Percentiles rank a stretch among this genome's conserved stretches.
phyloP scores from a whole-genome alignment of 2,888 invertebrate genomes.

The Tetragonisca angustula region DNA sequence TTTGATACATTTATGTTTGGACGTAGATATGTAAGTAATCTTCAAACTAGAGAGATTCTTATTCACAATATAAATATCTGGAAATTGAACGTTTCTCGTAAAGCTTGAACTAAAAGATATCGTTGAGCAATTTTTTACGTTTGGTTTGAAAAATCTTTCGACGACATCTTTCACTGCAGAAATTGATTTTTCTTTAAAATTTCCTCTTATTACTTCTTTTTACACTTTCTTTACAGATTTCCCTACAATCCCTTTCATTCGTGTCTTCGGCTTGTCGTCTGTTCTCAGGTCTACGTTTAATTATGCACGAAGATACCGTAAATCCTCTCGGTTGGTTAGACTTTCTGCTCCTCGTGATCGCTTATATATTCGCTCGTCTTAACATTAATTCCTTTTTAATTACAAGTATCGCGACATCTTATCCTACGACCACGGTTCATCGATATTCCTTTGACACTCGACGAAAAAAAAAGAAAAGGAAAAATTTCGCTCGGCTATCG shows the following conservation, averaged over 20 bases:
- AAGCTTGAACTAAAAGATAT: too few species aligned
- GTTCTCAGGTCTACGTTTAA: neutral
- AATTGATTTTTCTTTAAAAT: neutral
- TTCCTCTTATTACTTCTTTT: neutral
- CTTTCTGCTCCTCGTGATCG: neutral
- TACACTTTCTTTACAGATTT: neutral
- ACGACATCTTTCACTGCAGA: neutral
- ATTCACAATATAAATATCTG: too few species aligned
- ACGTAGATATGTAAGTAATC: too few species aligned
- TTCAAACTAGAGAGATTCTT: too few species aligned
- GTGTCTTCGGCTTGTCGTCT: neutral
- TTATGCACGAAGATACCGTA: conserved; percentile 9
- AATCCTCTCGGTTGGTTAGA: conserved; percentile 20
- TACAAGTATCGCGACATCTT: conserved; percentile 30
- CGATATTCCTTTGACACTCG: conserved; percentile 40
- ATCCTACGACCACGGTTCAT: conserved; percentile 17
- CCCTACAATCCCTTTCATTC: too few species aligned
- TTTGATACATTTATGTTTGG: too few species aligned
- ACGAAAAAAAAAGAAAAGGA: conserved; percentile 5
- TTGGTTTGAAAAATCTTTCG: neutral
- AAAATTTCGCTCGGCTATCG: conserved; percentile 19
- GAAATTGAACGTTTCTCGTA: too few species aligned
- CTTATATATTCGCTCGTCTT: conserved; percentile 5
- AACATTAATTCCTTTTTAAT: conserved; percentile 46
- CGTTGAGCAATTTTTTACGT: too few species aligned